These are phyloP conservation scores for Atherinosoma microstoma DNA, from an alignment of 2,797 vertebrate genomes.

Conservation along the genomic window DNA sequence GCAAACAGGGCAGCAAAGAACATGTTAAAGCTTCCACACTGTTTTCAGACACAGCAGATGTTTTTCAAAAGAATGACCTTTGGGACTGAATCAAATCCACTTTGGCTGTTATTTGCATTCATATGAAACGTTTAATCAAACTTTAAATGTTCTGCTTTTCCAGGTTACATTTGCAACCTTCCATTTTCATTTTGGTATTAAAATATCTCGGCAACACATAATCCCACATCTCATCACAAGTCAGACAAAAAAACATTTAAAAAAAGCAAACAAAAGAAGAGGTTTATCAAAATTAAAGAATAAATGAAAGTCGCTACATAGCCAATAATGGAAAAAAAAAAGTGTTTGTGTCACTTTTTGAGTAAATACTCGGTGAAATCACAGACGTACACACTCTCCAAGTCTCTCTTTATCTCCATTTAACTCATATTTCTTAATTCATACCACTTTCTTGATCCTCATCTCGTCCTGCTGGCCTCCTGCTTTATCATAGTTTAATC, in stretches of 20 bases:
- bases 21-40: constrained; percentile 29
- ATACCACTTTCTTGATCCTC: constrained; percentile 8
- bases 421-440: constrained; percentile 7
- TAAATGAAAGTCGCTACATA: constrained; percentile 43
- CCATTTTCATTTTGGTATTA: constrained; percentile 19
- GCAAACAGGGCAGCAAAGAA: constrained; percentile 39
- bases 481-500: constrained; percentile 17
- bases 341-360: constrained; percentile 41
- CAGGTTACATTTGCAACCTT: constrained; percentile 27
- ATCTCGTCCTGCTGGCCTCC: constrained; percentile 34
- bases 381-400: constrained; percentile 61
- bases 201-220: constrained; percentile 43
- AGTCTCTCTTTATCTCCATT: constrained; percentile 35
- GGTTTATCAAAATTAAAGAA: constrained; percentile 49
- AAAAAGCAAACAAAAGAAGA: constrained; percentile 29
- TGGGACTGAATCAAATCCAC: constrained; percentile 35
- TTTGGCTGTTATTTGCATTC: constrained; percentile 30
- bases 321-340: constrained; percentile 26
- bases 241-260: constrained; percentile 17
- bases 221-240: constrained; percentile 53
- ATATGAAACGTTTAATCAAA: constrained; percentile 20
- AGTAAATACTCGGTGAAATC: constrained; percentile 74
- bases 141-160: constrained; percentile 18
- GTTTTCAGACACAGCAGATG: constrained; percentile 21
- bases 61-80: constrained; percentile 18